Percentiles rank a stretch among this genome's conserved stretches.
Evolutionary conservation across 2,797 vertebrate genomes (phyloP).

Genomic region (Malurus leucopterus): DNA sequence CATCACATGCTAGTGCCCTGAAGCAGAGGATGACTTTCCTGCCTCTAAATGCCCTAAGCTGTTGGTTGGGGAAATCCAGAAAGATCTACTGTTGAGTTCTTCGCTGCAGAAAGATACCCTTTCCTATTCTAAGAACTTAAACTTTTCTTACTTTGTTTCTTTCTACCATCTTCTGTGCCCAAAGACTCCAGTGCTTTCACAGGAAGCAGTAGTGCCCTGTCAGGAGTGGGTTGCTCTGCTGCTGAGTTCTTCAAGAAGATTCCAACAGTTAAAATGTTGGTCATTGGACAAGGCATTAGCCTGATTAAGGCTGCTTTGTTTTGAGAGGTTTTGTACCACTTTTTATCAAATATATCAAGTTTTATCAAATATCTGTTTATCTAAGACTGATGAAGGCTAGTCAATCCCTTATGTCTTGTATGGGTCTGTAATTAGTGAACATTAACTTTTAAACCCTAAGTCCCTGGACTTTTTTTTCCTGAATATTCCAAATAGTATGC

Average conservation of each 20-base stretch:
- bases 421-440: background rate
- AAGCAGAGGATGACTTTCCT: background rate
- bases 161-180: background rate
- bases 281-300: fast-evolving
- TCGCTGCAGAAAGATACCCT: fast-evolving
- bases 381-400: background rate
- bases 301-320: background rate
- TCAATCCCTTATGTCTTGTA: background rate
- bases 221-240: background rate
- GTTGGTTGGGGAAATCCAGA: background rate
- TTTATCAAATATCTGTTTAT: background rate
- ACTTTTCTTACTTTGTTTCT: background rate
- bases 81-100: background rate
- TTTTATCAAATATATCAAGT: background rate
- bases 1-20: background rate
- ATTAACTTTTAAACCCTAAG: background rate
- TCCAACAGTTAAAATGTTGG: background rate
- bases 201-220: background rate
- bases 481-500: background rate
- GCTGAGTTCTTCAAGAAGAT: background rate
- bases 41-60: background rate
- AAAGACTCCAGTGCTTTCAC: background rate
- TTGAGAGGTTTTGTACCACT: background rate
- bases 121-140: background rate
- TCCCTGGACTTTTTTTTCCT: background rate